Evolutionary conservation across 1,140 invertebrate species (phyloP), one percentile per base, ranked within the genome.

Genomic region (Lanistes nyassanus): DNA sequence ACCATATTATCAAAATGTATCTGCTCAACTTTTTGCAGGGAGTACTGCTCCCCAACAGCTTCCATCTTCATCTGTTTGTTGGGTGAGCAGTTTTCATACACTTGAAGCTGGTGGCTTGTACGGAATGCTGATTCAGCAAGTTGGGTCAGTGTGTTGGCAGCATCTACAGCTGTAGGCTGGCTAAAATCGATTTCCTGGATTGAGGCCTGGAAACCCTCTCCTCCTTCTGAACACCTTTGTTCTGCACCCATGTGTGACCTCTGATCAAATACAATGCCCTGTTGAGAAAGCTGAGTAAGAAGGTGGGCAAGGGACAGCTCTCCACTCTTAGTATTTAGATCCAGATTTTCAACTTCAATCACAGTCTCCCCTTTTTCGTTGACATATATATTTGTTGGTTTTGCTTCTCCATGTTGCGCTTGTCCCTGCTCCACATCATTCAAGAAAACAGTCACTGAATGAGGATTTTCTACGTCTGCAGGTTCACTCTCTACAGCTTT

Each of bases 221-320:
- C 70, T 23, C 60, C 55, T 36, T 26, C 13, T 11, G 39, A 56
- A 37, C 37, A 42, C n/a, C 26, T 72, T 9, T 37, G n/a, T 37
- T 72, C 70, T 16, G 70, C 29, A 16, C 56, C 55, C 5, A 37
- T 34, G 19, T 58, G 56, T 31, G 70, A 34, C 56, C 60, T 55
- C 51, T 79, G 76, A 55, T 79, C 75, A 76, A 79, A 79, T 2
- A 79, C 78, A 39, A 79, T 79, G n/a, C 75, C 78, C 55, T 79
- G 75, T 29, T 79, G 78, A 39, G 75, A 79, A 34, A 76, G 66
- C 62, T 76, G 75, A 34, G 75, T 74, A 23, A 76, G 58, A 36
- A 76, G 78, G 58, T 79, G 78, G 34, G 75, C 78, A 37, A 76
- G 67, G 4, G 75, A 76, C 7, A 76, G 62, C 37, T 79, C 75